A percentile compares a stretch with the other conserved stretches of the same genome.
Conservation (phyloP, 2,797 vertebrate genomes). For the Cynopterus sphinx region DNA sequence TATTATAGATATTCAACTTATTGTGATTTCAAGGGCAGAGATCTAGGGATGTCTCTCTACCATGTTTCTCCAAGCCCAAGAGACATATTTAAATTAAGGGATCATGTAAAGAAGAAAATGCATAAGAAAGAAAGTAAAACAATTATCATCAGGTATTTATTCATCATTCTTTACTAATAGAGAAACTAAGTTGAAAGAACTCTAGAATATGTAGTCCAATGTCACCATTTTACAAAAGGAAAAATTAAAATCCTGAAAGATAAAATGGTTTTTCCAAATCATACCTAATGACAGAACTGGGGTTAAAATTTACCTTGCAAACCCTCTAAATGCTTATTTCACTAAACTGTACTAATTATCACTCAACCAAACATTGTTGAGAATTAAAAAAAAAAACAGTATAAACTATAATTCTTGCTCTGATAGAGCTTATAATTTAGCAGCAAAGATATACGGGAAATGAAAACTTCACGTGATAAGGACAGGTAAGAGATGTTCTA, state of each 20-base stretch:
- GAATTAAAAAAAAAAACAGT: not conserved
- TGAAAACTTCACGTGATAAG: not conserved
- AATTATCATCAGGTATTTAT: not conserved
- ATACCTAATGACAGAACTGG: not conserved
- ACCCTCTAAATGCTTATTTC: not conserved
- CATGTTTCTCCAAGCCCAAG: too few relatives aligned
- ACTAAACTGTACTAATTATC: not conserved
- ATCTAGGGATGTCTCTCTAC: too few relatives aligned
- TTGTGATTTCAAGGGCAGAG: too few relatives aligned
- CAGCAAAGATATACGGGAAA: not conserved
- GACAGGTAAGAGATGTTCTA: not conserved
- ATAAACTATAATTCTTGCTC: not conserved
- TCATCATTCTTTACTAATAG: not conserved
- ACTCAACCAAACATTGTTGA: not conserved
- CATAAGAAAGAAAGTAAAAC: not conserved
- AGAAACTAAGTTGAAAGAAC: not conserved
- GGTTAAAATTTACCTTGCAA: not conserved
- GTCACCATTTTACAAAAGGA: not conserved
- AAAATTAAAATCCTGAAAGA: not conserved
- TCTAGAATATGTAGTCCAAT: not conserved
- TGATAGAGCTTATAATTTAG: not conserved
- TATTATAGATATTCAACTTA: too few relatives aligned
- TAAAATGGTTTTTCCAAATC: not conserved
- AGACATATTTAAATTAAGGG: not conserved
- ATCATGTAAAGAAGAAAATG: not conserved